Evolutionary conservation across 1,140 invertebrate species (phyloP), one percentile per base, ranked within the genome.

Genomic region (Hylaeus anthracinus): DNA sequence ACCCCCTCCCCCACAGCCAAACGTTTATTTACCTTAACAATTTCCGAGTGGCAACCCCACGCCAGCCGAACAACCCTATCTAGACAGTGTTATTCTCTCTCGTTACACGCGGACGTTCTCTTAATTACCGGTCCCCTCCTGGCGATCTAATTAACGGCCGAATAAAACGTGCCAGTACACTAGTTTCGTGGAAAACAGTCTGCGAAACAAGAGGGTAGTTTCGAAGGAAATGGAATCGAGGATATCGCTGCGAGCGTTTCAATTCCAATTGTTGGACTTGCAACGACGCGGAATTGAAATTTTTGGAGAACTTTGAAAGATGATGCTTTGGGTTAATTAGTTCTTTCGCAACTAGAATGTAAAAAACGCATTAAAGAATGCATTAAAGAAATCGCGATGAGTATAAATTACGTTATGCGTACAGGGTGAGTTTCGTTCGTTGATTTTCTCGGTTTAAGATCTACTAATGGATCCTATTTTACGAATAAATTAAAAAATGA

Each of bases 171-270:
- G 43, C 45, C 41, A 58, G 58, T 55, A 43, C 69, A 26, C 48
- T 14, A 41, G n/a, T 56, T 66, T 56, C 53, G 9, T 14, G 43
- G 6, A 14, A 9, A 2, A 8, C 2, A 37, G 53, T 14, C 12
- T 48, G 76, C 71, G 71, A 79, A 72, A 79, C 76, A 79, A 72
- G 76, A 64, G 76, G 69, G 70, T 79, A 72, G 76, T 79, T 79
- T 56, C 39, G 53, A 53, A 48, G 58, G 76, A 41, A 79, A 64
- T 39, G 55, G 69, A 26, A 64, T 61, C 45, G 58, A 53, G 76
- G 43, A 58, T 74, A 74, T 26, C 53, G 60, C 37, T 10, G 45
- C 60, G 14, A 58, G 26, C 43, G 14, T 70, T 79, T 79, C 41
- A 51, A 65, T 66, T 53, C 55, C 60, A 10, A 72, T 72, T 66